phyloP scores from a whole-genome alignment of 2,888 invertebrate genomes.

The Sclerodermus sp. region DNA sequence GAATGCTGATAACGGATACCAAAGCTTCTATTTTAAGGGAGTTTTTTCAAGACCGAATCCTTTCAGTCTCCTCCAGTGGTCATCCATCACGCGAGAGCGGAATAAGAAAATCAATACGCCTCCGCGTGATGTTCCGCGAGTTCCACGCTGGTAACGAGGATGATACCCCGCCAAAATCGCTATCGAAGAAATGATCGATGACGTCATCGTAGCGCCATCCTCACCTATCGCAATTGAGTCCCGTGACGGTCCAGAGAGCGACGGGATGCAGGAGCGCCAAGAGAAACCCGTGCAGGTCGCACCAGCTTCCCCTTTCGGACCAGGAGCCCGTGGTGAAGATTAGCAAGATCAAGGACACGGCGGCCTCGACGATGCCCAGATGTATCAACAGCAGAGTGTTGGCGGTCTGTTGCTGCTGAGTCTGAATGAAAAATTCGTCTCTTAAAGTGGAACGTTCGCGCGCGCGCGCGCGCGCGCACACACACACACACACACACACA shows the following conservation, averaged over 20 bases:
- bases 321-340: conserved; percentile 63
- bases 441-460: no score
- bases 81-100: not conserved
- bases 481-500: no score
- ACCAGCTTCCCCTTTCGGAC: conserved; percentile 62
- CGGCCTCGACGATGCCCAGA: conserved; percentile 70
- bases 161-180: no score
- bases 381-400: conserved; percentile 75
- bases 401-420: conserved; percentile 60
- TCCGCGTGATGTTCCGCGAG: not conserved
- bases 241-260: conserved; percentile 78
- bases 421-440: conserved; percentile 21
- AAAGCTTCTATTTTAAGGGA: no score
- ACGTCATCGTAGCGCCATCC: not conserved
- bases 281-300: conserved; percentile 69
- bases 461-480: no score
- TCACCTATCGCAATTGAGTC: conserved; percentile 71
- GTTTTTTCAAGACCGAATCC: no score
- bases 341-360: conserved; percentile 67
- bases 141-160: no score
- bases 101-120: not conserved
- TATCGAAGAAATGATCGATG: not conserved
- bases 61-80: no score
- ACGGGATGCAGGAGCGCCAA: conserved; percentile 74
- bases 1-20: no score